These are phyloP conservation scores for Campylomormyrus tamandua DNA, from an alignment of 2,113 vertebrate species.

Conservation along the genomic window DNA sequence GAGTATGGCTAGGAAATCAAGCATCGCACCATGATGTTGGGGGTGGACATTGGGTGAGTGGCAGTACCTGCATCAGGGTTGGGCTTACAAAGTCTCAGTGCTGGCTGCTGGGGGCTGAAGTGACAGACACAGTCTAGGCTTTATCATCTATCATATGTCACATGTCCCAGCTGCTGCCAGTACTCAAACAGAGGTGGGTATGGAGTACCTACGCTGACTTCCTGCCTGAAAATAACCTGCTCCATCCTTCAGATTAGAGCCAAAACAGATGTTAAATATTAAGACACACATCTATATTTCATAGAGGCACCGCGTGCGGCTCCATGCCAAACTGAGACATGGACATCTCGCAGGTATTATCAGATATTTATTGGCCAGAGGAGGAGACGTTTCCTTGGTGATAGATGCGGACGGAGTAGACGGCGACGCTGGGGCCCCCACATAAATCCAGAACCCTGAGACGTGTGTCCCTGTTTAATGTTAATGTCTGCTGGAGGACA, in stretches of 20 bases:
- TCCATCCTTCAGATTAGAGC: neutral
- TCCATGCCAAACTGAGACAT: neutral
- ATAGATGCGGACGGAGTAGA: neutral
- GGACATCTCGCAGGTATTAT: neutral
- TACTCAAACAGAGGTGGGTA: neutral
- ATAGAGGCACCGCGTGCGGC: neutral
- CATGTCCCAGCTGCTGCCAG: neutral
- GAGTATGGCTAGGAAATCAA: neutral
- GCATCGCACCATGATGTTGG: neutral
- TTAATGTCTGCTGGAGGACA: neutral
- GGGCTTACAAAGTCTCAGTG: neutral
- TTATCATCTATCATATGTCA: neutral
- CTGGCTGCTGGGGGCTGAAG: neutral
- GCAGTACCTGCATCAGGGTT: neutral
- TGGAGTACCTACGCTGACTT: neutral
- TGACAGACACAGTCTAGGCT: neutral
- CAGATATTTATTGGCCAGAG: neutral
- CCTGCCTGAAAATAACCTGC: neutral
- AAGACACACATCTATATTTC: neutral
- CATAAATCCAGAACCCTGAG: neutral
- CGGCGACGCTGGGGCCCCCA: neutral
- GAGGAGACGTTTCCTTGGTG: neutral
- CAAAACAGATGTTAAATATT: slow-evolving; percentile 9
- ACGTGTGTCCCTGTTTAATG: slow-evolving; percentile 1
- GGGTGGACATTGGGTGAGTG: neutral